Conservation (phyloP, 2,888 invertebrate species). For the Rhodophaea formosa region DNA sequence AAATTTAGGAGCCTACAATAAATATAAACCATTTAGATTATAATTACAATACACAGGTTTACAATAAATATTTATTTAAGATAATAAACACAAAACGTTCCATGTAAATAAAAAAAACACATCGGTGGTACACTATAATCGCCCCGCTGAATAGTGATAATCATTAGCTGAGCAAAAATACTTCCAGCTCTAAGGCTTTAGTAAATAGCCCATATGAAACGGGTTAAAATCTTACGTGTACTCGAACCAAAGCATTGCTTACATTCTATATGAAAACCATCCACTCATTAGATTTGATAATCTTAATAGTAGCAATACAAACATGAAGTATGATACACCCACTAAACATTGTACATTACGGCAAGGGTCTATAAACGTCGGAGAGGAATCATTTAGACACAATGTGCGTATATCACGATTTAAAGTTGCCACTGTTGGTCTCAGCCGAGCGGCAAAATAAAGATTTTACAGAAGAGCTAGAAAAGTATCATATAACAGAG, state of each 20-base stretch:
- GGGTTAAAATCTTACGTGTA: conserved; percentile 9
- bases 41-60: too few species aligned
- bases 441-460: not conserved
- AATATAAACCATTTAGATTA: too few species aligned
- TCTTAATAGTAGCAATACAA: not conserved
- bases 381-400: conserved; percentile 11
- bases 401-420: conserved; percentile 14
- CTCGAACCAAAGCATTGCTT: too few species aligned
- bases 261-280: too few species aligned
- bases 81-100: too few species aligned
- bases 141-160: too few species aligned
- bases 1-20: too few species aligned
- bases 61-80: too few species aligned
- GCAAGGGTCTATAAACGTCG: conserved; percentile 8
- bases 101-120: too few species aligned
- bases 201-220: conserved; percentile 24
- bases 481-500: not conserved
- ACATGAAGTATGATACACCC: not conserved
- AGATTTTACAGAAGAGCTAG: not conserved
- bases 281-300: not conserved
- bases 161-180: too few species aligned
- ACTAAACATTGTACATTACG: conserved; percentile 4
- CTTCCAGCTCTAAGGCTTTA: too few species aligned
- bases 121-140: too few species aligned
- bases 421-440: conserved; percentile 8